A percentile compares a stretch with the other conserved stretches of the same genome.
Conservation (phyloP, 1,140 invertebrate genomes). For the Arctopsyche grandis region DNA sequence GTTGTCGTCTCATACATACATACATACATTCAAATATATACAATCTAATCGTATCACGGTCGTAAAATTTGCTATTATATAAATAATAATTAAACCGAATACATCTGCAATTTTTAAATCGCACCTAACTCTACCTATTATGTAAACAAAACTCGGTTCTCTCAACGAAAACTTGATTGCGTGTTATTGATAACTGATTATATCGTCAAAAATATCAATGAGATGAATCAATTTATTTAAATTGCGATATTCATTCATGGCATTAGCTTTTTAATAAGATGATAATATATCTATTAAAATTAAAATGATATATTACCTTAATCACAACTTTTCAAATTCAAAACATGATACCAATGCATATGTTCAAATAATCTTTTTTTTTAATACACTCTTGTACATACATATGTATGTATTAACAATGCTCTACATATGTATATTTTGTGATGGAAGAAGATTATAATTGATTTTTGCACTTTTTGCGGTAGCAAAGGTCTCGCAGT, state of each 20-base stretch:
- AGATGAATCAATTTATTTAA: constrained; percentile 14
- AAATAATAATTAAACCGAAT: too few species aligned
- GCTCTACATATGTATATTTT: too few species aligned
- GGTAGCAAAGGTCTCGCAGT: background rate
- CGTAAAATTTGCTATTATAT: background rate
- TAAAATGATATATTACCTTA: constrained; percentile 1
- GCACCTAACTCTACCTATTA: too few species aligned
- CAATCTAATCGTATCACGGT: background rate
- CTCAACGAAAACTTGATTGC: too few species aligned
- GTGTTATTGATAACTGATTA: background rate
- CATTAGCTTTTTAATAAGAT: background rate
- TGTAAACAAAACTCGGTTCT: too few species aligned
- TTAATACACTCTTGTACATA: too few species aligned
- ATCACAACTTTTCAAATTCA: background rate
- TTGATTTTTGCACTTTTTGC: background rate
- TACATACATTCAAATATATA: background rate
- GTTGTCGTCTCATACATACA: background rate
- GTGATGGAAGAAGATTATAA: background rate
- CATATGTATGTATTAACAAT: too few species aligned
- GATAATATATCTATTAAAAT: background rate
- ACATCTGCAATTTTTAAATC: too few species aligned
- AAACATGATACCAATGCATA: too few species aligned
- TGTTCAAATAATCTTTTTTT: too few species aligned
- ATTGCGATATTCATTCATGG: background rate
- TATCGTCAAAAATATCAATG: background rate